These are phyloP conservation scores for Epicauta chinensis DNA, from an alignment of 1,140 invertebrate genomes.

Conservation along the genomic window DNA sequence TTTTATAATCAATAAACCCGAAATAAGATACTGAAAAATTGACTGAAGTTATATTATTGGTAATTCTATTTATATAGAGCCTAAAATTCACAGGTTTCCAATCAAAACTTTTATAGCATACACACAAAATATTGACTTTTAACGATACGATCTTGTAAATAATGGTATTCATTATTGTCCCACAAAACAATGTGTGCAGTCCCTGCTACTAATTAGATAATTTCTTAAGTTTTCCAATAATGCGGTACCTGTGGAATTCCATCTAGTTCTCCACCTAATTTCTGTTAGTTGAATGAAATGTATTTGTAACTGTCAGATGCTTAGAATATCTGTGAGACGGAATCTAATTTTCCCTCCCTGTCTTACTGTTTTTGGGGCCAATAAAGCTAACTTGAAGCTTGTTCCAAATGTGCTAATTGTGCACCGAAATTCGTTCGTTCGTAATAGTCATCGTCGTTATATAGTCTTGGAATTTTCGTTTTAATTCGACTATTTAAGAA, in stretches of 20 bases:
- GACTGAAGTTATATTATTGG: too few relatives aligned
- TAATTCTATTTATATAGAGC: too few relatives aligned
- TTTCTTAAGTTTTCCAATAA: not conserved
- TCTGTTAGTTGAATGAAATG: constrained; percentile 11
- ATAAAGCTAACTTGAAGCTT: constrained; percentile 15
- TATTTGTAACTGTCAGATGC: constrained; percentile 14
- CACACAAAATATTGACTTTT: too few relatives aligned
- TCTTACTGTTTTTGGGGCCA: not conserved
- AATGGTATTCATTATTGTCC: too few relatives aligned
- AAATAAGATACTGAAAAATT: constrained; percentile 5
- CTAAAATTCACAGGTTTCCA: too few relatives aligned
- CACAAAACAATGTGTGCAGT: too few relatives aligned
- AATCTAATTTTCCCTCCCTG: constrained; percentile 5
- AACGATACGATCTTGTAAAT: too few relatives aligned
- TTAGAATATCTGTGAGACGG: constrained; percentile 5
- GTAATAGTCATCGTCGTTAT: not conserved
- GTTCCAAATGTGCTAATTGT: constrained; percentile 10
- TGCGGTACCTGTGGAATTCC: constrained; percentile 9
- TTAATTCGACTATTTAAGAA: constrained; percentile 11
- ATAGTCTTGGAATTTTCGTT: not conserved
- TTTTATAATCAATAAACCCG: constrained; percentile 14
- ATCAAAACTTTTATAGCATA: too few relatives aligned
- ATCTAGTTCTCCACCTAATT: not conserved
- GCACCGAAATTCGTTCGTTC: constrained; percentile 7
- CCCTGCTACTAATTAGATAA: too few relatives aligned